Percentiles rank a stretch among this genome's conserved stretches.
Conservation (phyloP, 2,113 vertebrate genomes). For the Scolopax mira region DNA sequence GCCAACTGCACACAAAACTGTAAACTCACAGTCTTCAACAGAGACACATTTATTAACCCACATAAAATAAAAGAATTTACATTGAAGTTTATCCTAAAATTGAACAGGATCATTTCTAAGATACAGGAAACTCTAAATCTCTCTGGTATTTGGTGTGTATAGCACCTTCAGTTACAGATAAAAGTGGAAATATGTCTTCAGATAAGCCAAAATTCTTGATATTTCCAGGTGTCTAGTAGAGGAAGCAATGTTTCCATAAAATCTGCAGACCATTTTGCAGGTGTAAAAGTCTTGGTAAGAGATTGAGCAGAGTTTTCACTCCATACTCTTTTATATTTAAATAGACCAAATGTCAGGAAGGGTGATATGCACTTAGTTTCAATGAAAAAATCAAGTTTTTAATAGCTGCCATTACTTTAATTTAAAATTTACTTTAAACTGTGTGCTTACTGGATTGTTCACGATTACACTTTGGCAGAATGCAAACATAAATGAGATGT, state of each 20-base stretch:
- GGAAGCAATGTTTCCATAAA: not conserved
- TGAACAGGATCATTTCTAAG: not conserved
- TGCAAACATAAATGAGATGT: constrained; percentile 42
- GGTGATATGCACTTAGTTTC: not conserved
- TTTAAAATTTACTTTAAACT: constrained; percentile 22
- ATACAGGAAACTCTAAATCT: not conserved
- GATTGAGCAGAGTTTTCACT: not conserved
- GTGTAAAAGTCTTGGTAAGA: not conserved
- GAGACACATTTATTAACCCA: not conserved
- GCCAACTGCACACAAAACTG: not conserved
- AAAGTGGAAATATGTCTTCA: not conserved
- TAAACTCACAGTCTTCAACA: not conserved
- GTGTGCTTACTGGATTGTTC: not conserved
- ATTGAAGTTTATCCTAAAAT: not conserved
- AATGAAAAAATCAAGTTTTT: not conserved
- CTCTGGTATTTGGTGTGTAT: not conserved
- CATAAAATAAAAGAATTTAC: not conserved
- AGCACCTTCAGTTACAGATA: not conserved
- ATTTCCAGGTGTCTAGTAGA: not conserved
- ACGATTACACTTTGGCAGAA: not conserved
- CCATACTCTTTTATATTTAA: not conserved
- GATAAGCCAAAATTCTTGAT: not conserved
- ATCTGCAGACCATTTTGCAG: not conserved
- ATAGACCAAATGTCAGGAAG: not conserved
- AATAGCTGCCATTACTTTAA: not conserved